These are phyloP conservation scores for Cryptoblepharus egeriae DNA, from an alignment of 2,797 vertebrate genomes.

Conservation along the genomic window DNA sequence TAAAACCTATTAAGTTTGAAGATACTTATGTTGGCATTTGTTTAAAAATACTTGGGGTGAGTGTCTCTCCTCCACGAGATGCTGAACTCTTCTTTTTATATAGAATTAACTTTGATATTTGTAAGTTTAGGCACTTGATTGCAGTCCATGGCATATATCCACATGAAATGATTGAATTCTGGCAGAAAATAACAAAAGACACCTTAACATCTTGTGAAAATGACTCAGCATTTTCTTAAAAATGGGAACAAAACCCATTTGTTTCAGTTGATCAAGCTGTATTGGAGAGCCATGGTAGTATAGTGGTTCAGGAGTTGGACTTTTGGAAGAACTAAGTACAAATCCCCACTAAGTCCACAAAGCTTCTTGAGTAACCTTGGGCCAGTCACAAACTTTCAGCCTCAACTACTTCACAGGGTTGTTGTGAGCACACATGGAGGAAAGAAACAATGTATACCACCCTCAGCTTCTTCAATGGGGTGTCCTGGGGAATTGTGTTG, in stretches of 20 bases:
- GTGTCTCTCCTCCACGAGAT: constrained; percentile 64
- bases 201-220: constrained; percentile 52
- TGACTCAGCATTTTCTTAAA: constrained; percentile 40
- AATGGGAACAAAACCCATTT: no score
- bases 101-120: constrained; percentile 68
- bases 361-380: no score
- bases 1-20: constrained; percentile 76
- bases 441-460: no score
- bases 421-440: no score
- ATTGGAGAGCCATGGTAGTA: no score
- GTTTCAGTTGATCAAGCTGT: background rate
- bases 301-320: no score
- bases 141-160: constrained; percentile 68
- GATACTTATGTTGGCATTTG: constrained; percentile 78
- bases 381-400: no score
- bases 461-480: no score
- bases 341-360: no score
- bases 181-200: constrained; percentile 70
- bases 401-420: no score
- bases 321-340: no score
- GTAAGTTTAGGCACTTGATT: constrained; percentile 71
- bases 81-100: constrained; percentile 71
- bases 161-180: constrained; percentile 65
- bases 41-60: constrained; percentile 69
- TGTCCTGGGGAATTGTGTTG: no score